Evolutionary conservation across 2,113 vertebrate species (phyloP).

Genomic region (Phylloscopus whistleri): DNA sequence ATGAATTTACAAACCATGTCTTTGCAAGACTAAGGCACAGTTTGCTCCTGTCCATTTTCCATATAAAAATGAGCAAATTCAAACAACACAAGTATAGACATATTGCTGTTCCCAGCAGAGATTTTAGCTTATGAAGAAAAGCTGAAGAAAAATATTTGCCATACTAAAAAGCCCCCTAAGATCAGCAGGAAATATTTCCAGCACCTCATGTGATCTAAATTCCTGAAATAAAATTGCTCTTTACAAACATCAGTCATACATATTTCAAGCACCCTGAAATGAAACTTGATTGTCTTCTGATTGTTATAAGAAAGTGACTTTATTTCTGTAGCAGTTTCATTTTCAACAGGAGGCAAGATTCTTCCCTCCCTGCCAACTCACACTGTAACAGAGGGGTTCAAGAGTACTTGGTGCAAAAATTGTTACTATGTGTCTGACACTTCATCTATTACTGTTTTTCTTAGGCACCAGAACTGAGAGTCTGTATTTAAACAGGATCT

Average conservation of each 20-base stretch:
- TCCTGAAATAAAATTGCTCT: background rate
- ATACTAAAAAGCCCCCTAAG: rapidly evolving
- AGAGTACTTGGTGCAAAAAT: background rate
- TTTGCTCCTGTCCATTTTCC: background rate
- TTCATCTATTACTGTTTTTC: background rate
- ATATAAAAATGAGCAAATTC: background rate
- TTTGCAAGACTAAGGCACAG: background rate
- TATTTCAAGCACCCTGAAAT: background rate
- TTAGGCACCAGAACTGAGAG: background rate
- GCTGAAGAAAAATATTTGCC: background rate
- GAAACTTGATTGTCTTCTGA: background rate
- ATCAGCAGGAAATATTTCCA: background rate
- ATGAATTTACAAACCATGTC: background rate
- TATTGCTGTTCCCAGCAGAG: background rate
- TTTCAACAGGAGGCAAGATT: background rate
- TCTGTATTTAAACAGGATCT: background rate
- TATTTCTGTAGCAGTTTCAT: background rate
- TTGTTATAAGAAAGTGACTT: background rate
- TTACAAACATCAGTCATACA: background rate
- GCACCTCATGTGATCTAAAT: background rate
- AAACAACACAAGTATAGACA: background rate
- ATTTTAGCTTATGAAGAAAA: background rate
- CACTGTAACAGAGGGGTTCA: background rate
- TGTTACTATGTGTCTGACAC: background rate
- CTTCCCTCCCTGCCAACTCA: background rate